phyloP scores from a whole-genome alignment of 2,797 vertebrate genomes.

The Anabacerthia variegaticeps region DNA sequence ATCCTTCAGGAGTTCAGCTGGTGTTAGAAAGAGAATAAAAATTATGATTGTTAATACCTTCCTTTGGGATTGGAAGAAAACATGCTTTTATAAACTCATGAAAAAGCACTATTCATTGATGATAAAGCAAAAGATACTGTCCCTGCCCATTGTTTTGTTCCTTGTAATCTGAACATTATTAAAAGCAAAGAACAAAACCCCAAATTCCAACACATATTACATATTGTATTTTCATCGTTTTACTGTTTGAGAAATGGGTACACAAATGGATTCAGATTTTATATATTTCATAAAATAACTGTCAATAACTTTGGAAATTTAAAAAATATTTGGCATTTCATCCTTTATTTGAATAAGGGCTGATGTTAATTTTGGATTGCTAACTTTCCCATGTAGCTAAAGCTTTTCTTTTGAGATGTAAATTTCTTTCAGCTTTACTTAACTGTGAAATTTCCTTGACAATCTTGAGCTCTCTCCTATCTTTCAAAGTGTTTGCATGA shows the following conservation, averaged over 20 bases:
- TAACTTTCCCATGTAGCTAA: not conserved
- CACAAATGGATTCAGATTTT: not conserved
- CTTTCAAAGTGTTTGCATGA: not conserved
- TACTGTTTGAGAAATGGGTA: not conserved
- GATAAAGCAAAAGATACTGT: not conserved
- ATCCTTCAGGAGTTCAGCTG: not conserved
- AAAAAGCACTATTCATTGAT: not conserved
- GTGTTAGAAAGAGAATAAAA: not conserved
- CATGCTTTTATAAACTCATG: not conserved
- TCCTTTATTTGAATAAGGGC: not conserved
- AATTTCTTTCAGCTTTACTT: not conserved
- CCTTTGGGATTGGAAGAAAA: not conserved
- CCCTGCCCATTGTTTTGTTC: not conserved
- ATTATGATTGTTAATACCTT: not conserved
- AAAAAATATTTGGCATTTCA: not conserved
- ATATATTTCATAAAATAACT: not conserved
- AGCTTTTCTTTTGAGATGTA: not conserved
- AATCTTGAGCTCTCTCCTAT: not conserved
- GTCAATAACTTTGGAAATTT: not conserved
- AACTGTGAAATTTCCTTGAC: not conserved
- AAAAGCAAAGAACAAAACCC: not conserved
- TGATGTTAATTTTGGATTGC: not conserved
- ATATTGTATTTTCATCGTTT: not conserved
- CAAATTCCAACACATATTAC: not conserved
- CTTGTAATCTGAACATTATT: not conserved